Percentiles rank a stretch among this genome's conserved stretches.
phyloP scores from a whole-genome alignment of 2,888 invertebrate genomes.

The Hypolimnas misippus region DNA sequence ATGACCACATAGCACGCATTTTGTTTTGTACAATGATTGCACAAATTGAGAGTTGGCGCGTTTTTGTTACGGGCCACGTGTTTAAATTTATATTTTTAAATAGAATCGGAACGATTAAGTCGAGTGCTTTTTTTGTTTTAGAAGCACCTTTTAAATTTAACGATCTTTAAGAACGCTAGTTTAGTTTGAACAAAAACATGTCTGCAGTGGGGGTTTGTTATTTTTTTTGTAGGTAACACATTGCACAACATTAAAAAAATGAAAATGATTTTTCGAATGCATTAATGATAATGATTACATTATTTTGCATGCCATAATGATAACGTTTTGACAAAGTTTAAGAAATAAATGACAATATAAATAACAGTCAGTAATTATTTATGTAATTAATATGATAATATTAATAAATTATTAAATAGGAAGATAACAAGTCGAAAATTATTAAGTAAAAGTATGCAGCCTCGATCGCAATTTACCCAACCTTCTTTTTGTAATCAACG shows the following conservation, averaged over 20 bases:
- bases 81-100: constrained; percentile 55
- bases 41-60: constrained; percentile 73
- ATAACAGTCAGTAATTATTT: too few relatives aligned
- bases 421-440: not conserved
- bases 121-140: constrained; percentile 43
- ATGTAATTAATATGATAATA: too few relatives aligned
- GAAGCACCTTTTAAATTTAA: constrained; percentile 31
- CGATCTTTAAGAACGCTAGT: constrained; percentile 17
- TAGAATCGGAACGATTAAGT: constrained; percentile 40
- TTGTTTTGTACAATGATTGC: constrained; percentile 71
- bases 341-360: too few relatives aligned
- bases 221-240: not conserved
- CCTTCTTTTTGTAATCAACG: constrained; percentile 38
- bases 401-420: too few relatives aligned
- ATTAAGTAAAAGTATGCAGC: constrained; percentile 17
- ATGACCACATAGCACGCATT: constrained; percentile 79
- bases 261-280: too few relatives aligned
- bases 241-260: too few relatives aligned
- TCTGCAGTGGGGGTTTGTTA: not conserved
- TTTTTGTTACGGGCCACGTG: constrained; percentile 75
- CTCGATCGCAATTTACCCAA: constrained; percentile 27
- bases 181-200: constrained; percentile 4
- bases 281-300: too few relatives aligned
- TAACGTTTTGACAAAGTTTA: too few relatives aligned
- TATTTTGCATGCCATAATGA: too few relatives aligned